Evolutionary conservation across 2,113 vertebrate species (phyloP), one percentile per base, ranked within the genome.

Genomic region (Collichthys lucidus): DNA sequence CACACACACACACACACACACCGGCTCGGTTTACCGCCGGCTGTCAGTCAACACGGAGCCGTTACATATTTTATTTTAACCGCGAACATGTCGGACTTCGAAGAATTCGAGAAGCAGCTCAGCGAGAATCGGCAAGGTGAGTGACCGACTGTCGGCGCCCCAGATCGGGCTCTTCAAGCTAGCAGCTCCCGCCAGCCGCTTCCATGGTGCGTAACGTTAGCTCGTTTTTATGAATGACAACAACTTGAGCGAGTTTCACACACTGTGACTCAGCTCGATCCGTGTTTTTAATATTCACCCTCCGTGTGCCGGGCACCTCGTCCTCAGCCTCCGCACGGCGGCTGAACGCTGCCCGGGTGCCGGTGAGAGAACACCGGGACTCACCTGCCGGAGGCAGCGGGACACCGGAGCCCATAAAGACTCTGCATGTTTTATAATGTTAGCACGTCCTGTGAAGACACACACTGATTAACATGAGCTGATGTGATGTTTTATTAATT

Each of bases 81-180:
- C 4, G 47, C 0, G 0, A 35, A 1, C 6, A 95, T 96, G 95
- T 94, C 94, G 20, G 94, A 96, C 70, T 96, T 96, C 61, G 94
- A 95, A 62, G 95, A 95, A 91, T 96, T 96, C 82, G 95, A 96
- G 86, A 96, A 95, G 22, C 95, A 96, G 85, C 88, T 96, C 67
- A 94, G 92, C 67, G 93, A 95, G 66, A 96, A 95, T 60, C 92
- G 93, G 35, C 94, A 95, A 89, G 95, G 94, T 95, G 75, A 91
- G 87, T 19, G 1, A 14, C 19, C 31, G 3, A 3, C 29, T 12
- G 47, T 50, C 31, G 26, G 59, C 20, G 57, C 15, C 55, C 77
- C 76, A 10, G 4, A 12, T 73, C 56, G 8, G 66, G 1, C 57
- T 79, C 56, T 4, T 40, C 20, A 52, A 67, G 84, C 80, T 88